phyloP scores from a whole-genome alignment of 2,113 vertebrate genomes.

The Coryphaenoides rupestris region DNA sequence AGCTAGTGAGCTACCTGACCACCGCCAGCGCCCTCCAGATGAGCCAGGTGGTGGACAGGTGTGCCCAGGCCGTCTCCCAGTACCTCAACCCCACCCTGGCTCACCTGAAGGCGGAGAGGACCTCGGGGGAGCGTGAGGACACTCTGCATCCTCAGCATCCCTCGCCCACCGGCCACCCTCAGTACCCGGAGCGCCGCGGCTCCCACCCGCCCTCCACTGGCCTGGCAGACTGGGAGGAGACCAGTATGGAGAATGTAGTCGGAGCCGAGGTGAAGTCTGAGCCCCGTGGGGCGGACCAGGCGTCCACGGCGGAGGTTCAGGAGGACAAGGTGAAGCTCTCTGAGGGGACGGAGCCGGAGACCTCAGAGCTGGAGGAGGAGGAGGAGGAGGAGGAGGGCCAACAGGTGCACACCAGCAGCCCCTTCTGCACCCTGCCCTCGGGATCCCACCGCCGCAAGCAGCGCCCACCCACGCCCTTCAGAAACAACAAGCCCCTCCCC shows the following conservation, averaged over 20 bases:
- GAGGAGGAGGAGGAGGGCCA: constrained; percentile 18
- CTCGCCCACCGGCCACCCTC: background rate
- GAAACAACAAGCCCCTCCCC: background rate
- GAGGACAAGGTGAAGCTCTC: background rate
- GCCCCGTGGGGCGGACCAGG: background rate
- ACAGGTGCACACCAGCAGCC: constrained; percentile 13
- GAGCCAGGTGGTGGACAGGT: constrained; percentile 66
- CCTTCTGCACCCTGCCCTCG: background rate
- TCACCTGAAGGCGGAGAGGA: constrained; percentile 21
- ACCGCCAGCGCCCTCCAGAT: constrained; percentile 69
- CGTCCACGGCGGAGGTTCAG: background rate
- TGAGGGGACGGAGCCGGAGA: background rate
- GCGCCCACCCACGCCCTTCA: background rate
- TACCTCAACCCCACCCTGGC: constrained; percentile 50
- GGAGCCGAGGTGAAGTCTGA: background rate
- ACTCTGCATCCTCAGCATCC: constrained; percentile 5
- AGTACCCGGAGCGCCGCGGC: constrained; percentile 26
- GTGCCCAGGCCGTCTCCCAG: constrained; percentile 55
- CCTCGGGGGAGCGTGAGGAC: constrained; percentile 11
- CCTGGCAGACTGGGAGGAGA: constrained; percentile 8
- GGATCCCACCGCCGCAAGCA: constrained; percentile 2
- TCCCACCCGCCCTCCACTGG: background rate
- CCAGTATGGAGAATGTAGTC: background rate
- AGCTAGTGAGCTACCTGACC: constrained; percentile 66
- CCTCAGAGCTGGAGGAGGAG: constrained; percentile 20